Evolutionary conservation across 2,797 vertebrate genomes (phyloP), one percentile per base, ranked within the genome.

Genomic region (Emys orbicularis): DNA sequence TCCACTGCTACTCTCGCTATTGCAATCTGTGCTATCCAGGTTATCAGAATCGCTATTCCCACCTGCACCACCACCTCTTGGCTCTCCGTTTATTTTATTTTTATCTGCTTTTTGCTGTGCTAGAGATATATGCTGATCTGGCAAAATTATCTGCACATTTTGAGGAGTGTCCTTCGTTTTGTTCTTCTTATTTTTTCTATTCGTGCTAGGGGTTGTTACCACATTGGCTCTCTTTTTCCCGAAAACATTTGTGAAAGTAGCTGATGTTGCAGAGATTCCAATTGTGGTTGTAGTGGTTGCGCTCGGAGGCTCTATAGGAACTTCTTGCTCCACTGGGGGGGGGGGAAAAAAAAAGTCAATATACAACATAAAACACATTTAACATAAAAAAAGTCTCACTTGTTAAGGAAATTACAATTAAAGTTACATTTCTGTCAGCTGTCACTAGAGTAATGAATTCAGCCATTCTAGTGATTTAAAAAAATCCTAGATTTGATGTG

Each of bases 221-320:
- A 99, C 99, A 49, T 98, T 99, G 90, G 99, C 99, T 94, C 99
- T 98, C 98, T 99, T 99, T 98, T 99, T 99, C 92, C 99, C 99
- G 97, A 99, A 99, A 85, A 98, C 99, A 96, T 99, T 99, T 96
- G 99, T 99, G 98, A 99, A 99, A 94, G 99, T 99, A 97, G 99
- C 94, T 96, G 99, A 99, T 95, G 99, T 99, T 88, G 99, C 99
- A 92, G 99, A 99, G 96, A 99, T 99, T 90, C 99, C 99, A 95
- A 99, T 99, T 96, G 99, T 99, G 95, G 99, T 99, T 95, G 99
- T 99, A 93, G 99, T 99, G 88, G 99, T 99, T 95, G 99, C 99
- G 97, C 99, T 99, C 13, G 99, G 99, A 97, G 99, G 99, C 97
- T 99, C 99, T 92, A 99, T 99, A 53, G 99, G 99, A 98, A 99